Conservation (phyloP, 2,113 vertebrate genomes). For the Calonectris borealis region DNA sequence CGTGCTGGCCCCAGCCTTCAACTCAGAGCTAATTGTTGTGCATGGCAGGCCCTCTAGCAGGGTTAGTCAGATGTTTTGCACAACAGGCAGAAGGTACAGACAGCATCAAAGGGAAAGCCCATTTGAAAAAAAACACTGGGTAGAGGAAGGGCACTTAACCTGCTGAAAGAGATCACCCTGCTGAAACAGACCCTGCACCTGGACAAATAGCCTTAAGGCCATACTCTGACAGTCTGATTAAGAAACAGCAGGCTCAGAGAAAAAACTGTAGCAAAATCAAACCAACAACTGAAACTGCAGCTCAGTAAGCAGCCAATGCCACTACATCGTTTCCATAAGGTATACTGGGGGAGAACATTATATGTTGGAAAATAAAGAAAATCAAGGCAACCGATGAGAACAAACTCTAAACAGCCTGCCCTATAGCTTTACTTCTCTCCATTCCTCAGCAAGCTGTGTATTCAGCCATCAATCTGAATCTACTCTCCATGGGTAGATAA, state of each 20-base stretch:
- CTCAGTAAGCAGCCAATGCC: background rate
- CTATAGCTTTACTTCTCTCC: background rate
- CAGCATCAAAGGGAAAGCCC: background rate
- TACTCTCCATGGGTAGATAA: background rate
- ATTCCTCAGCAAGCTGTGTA: background rate
- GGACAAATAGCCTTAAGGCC: background rate
- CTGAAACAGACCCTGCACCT: background rate
- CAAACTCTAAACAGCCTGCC: background rate
- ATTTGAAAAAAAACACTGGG: background rate
- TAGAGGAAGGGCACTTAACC: background rate
- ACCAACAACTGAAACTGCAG: background rate
- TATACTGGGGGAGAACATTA: background rate
- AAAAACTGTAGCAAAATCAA: background rate
- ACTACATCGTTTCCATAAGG: background rate
- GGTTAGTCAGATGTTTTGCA: background rate
- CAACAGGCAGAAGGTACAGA: background rate
- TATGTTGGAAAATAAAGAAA: background rate
- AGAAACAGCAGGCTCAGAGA: background rate
- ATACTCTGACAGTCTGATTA: background rate
- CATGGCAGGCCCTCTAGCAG: background rate
- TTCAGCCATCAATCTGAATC: background rate
- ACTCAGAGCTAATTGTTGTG: background rate
- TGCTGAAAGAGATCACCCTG: background rate
- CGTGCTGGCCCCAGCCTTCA: rapidly evolving
- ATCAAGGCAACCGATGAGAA: background rate